Percentiles rank a stretch among this genome's conserved stretches.
Evolutionary conservation across 2,888 invertebrate genomes (phyloP).

Genomic region (Syrista parreyssii): DNA sequence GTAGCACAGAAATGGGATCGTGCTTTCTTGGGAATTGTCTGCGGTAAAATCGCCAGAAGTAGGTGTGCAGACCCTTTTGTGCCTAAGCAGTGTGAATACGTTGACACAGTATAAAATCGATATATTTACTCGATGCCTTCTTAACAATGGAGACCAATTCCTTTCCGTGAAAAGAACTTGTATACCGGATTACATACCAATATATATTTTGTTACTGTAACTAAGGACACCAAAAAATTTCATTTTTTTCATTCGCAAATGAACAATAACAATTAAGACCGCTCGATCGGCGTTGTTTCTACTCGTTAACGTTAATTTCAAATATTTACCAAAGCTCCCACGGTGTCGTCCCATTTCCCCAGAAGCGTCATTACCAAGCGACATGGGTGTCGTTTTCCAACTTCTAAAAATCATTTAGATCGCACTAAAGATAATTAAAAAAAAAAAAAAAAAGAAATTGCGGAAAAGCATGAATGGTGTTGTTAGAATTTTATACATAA

Average conservation of each 20-base stretch:
- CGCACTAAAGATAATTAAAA: not conserved
- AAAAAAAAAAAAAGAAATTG: not conserved
- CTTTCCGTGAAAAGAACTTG: not conserved
- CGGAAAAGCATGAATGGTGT: not conserved
- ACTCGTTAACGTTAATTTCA: not conserved
- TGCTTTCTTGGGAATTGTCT: not conserved
- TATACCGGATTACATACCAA: not conserved
- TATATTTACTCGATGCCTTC: not conserved
- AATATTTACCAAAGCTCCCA: not conserved
- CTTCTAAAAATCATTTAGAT: constrained; percentile 4
- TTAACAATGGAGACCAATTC: not conserved
- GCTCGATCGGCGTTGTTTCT: not conserved
- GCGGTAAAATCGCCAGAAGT: not conserved
- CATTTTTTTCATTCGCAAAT: not conserved
- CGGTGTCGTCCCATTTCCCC: not conserved
- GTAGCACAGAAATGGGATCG: not conserved
- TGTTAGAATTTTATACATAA: not conserved
- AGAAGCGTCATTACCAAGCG: not conserved
- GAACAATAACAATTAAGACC: not conserved
- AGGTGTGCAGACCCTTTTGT: not conserved
- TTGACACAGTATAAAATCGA: not conserved
- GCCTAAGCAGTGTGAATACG: not conserved
- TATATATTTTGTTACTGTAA: not conserved
- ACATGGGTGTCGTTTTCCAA: constrained; percentile 2
- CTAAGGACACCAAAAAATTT: not conserved